Evolutionary conservation across 2,888 invertebrate genomes (phyloP).

Genomic region (Pollenia labialis): DNA sequence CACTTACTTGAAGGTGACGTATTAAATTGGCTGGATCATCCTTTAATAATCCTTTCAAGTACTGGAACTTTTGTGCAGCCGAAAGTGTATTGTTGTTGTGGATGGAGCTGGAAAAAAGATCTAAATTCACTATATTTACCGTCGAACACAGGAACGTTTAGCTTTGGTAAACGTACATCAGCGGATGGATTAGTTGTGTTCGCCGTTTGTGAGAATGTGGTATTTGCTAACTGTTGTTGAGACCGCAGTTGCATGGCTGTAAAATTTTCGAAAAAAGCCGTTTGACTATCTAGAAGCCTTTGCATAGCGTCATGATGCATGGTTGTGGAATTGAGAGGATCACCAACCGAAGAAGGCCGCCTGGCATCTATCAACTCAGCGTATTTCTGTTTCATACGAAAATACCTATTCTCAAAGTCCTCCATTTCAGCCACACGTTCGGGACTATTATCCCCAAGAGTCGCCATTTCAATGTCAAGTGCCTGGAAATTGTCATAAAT

Average conservation of each 20-base stretch:
- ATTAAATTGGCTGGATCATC: conserved; percentile 24
- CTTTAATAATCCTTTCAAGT: conserved; percentile 52
- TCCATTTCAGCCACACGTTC: background rate
- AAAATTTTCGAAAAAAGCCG: conserved; percentile 22
- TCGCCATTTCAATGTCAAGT: no score
- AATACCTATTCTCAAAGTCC: conserved; percentile 25
- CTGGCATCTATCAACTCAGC: conserved; percentile 20
- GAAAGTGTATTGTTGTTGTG: conserved; percentile 30
- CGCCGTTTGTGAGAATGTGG: background rate
- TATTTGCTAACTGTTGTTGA: background rate
- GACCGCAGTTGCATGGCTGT: background rate
- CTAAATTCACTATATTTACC: conserved; percentile 46
- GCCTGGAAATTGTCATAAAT: no score
- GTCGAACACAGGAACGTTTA: conserved; percentile 40
- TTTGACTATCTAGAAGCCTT: conserved; percentile 27
- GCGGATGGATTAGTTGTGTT: conserved; percentile 2
- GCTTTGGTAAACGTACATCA: conserved; percentile 53
- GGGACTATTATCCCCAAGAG: no score
- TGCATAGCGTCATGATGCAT: conserved; percentile 25
- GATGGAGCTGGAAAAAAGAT: no score
- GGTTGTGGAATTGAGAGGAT: conserved; percentile 32
- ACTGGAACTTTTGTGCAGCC: conserved; percentile 60
- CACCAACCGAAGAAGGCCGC: background rate
- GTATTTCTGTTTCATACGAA: conserved; percentile 10
- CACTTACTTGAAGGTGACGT: conserved; percentile 41